A percentile compares a stretch with the other conserved stretches of the same genome.
phyloP scores from a whole-genome alignment of 2,113 vertebrate species.

The Lamprotornis superbus region DNA sequence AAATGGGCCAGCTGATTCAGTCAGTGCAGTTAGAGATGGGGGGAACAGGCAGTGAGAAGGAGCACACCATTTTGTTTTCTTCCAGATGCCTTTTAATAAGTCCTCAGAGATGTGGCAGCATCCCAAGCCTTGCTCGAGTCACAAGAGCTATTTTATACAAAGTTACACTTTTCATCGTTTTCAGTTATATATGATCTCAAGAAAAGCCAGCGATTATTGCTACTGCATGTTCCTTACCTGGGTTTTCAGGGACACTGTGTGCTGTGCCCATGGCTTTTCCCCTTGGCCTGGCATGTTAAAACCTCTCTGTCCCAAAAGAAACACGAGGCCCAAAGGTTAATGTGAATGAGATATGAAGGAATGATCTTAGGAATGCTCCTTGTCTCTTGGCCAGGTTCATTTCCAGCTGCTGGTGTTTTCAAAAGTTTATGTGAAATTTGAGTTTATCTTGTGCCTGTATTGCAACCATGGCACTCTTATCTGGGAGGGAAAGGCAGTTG shows the following conservation, averaged over 20 bases:
- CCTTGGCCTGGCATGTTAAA: not conserved
- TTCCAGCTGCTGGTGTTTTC: not conserved
- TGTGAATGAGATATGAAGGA: not conserved
- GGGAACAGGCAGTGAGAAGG: not conserved
- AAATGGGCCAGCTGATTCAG: not conserved
- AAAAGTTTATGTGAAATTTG: not conserved
- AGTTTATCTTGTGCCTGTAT: not conserved
- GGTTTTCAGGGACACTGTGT: not conserved
- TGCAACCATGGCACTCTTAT: not conserved
- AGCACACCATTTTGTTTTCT: not conserved
- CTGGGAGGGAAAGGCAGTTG: not conserved
- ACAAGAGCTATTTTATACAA: not conserved
- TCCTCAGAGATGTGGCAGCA: not conserved
- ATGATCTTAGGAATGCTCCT: not conserved
- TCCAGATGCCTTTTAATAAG: not conserved
- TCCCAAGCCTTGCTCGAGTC: not conserved
- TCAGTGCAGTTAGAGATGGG: not conserved
- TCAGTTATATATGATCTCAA: not conserved
- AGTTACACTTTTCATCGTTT: not conserved
- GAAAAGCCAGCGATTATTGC: not conserved
- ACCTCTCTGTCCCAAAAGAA: not conserved
- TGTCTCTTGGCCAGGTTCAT: not conserved
- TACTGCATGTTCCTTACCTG: accelerated
- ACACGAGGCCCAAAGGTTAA: not conserved
- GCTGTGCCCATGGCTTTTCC: not conserved